A percentile compares a stretch with the other conserved stretches of the same genome.
Evolutionary conservation across 2,888 invertebrate species (phyloP).

Genomic region (Cremastobaeus sp.): DNA sequence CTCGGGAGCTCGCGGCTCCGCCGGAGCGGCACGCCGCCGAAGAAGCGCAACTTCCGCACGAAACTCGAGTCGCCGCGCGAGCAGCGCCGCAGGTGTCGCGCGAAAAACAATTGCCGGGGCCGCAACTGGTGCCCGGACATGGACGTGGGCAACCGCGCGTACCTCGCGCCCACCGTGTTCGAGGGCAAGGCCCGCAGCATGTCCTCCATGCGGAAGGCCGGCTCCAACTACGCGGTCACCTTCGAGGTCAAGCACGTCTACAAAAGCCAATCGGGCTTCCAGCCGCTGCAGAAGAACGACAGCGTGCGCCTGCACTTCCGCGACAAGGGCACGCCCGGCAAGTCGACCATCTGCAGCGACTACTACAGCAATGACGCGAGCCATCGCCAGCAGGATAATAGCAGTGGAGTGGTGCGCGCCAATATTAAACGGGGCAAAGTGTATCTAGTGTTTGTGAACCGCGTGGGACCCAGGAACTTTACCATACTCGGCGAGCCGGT

Average conservation of each 20-base stretch:
- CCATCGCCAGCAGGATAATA: slow-evolving; percentile 65
- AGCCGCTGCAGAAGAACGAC: slow-evolving; percentile 78
- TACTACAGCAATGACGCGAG: slow-evolving; percentile 66
- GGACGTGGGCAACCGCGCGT: slow-evolving; percentile 83
- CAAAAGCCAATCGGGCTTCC: slow-evolving; percentile 80
- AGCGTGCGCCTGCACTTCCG: slow-evolving; percentile 80
- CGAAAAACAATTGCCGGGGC: slow-evolving; percentile 69
- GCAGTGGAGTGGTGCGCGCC: slow-evolving; percentile 79
- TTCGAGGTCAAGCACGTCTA: slow-evolving; percentile 83
- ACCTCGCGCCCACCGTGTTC: slow-evolving; percentile 83
- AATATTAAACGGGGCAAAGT: slow-evolving; percentile 81
- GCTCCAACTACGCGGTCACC: slow-evolving; percentile 82
- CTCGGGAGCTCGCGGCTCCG: slow-evolving; percentile 11
- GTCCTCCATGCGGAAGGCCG: slow-evolving; percentile 80
- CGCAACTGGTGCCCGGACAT: slow-evolving; percentile 81
- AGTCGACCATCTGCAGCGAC: slow-evolving; percentile 75
- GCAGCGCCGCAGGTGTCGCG: slow-evolving; percentile 73
- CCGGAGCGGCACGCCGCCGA: slow-evolving; percentile 41
- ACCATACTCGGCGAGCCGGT: slow-evolving; percentile 81
- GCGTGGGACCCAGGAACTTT: slow-evolving; percentile 81
- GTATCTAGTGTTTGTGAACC: slow-evolving; percentile 82
- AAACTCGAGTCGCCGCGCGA: slow-evolving; percentile 70
- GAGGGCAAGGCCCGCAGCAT: slow-evolving; percentile 83
- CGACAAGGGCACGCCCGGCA: slow-evolving; percentile 75
- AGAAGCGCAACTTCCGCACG: slow-evolving; percentile 54